phyloP scores from a whole-genome alignment of 2,888 invertebrate species.

The Hecatera dysodea region DNA sequence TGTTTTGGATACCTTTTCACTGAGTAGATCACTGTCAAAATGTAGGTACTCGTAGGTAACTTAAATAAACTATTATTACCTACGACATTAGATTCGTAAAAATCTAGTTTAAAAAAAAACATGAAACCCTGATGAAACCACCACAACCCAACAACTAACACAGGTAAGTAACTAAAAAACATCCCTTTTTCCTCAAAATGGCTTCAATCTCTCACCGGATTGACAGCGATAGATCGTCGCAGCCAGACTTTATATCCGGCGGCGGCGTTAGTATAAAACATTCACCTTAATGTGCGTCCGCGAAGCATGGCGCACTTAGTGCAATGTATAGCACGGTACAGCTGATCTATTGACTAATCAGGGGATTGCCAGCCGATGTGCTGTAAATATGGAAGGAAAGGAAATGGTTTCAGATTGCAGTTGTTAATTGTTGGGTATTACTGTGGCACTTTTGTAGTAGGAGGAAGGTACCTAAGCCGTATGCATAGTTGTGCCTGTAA shows the following conservation, averaged over 20 bases:
- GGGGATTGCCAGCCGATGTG: constrained; percentile 74
- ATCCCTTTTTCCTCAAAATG: constrained; percentile 32
- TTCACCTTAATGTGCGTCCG: constrained; percentile 79
- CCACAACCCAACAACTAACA: neutral
- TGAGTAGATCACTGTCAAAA: too few species aligned
- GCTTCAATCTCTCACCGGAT: constrained; percentile 62
- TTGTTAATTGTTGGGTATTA: constrained; percentile 32
- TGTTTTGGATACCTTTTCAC: too few species aligned
- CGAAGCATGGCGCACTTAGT: constrained; percentile 82
- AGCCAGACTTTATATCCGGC: constrained; percentile 64
- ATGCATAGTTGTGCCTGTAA: too few species aligned
- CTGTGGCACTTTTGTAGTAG: neutral
- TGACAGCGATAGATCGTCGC: constrained; percentile 65
- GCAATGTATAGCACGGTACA: constrained; percentile 78
- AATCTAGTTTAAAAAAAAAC: too few species aligned
- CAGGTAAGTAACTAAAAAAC: constrained; percentile 28
- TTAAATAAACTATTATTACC: too few species aligned
- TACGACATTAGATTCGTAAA: too few species aligned
- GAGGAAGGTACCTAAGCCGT: too few species aligned
- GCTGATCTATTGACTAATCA: constrained; percentile 87
- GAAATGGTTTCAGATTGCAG: constrained; percentile 11
- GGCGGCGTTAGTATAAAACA: constrained; percentile 79
- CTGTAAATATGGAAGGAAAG: constrained; percentile 22
- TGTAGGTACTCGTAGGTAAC: too few species aligned
- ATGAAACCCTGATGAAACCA: too few species aligned